Base-by-base conservation (phyloP, 2,797 vertebrate species). In the Galagoides demidoff region DNA sequence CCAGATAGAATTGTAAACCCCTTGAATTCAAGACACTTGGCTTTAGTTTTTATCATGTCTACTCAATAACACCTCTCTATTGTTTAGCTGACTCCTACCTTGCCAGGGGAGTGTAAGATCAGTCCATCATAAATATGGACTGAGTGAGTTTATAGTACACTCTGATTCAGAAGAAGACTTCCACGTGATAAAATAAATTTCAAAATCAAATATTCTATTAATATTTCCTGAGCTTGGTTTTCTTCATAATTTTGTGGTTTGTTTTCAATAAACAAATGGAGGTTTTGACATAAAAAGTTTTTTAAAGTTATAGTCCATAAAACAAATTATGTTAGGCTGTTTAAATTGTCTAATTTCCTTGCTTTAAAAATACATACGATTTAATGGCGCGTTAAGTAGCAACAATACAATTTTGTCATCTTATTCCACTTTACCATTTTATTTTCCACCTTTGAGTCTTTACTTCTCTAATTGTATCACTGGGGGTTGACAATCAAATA, bases 401-500 rank as follows among this genome's bases (percentile, higher is more conserved):
- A 25, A 19, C 61, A 87, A 77, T 73, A 34, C 13, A 55, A 17
- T 66, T 70, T 88, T 73, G 25, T 82, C 39, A 29, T 81, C n/a
- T 66, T 49, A 71, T 37, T 84, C n/a, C 49, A 1, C 37, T 59
- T 78, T 55, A 31, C 27, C 3, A 4, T 74, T 85, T 81, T 85
- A 37, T 61, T 55, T 73, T 25, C 34, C 2, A 63, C 27, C 8
- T 89, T 88, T 82, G 49, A 82, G 29, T 73, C 31, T 13, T 9
- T n/a, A n/a, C 11, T 87, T 90, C 68, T 87, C 31, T 71, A 29
- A 68, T 45, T 90, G 17, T 43, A 61, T 85, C 85, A 79, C 25
- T 45, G 17, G 43, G 20, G 23, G 37, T 87, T 45, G 97, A 97
- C 52, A 94, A 23, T 97, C 96, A n/a, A 87, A 82, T 49, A 70